Percentiles rank a stretch among this genome's conserved stretches.
Conservation (phyloP, 2,888 invertebrate species). For the Diabrotica balteata region DNA sequence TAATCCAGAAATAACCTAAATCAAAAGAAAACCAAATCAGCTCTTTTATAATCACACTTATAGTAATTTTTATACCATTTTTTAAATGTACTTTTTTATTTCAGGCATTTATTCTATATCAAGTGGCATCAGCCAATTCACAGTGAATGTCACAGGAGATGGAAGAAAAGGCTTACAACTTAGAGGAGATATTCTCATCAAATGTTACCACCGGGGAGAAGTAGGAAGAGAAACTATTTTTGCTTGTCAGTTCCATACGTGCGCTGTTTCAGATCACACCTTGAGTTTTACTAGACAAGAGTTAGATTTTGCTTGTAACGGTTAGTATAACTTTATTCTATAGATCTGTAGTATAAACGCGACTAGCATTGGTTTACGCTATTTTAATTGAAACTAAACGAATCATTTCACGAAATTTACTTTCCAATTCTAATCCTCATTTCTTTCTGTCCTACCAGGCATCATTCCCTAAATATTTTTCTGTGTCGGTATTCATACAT, state of each 20-base stretch:
- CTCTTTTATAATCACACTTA: too few species aligned
- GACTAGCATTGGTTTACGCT: too few species aligned
- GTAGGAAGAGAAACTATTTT: slow-evolving; percentile 75
- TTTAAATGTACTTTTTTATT: slow-evolving; percentile 33
- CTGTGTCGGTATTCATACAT: too few species aligned
- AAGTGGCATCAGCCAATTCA: slow-evolving; percentile 71
- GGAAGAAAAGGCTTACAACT: slow-evolving; percentile 73
- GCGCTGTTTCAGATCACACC: slow-evolving; percentile 85
- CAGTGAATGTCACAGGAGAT: slow-evolving; percentile 74
- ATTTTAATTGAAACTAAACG: too few species aligned
- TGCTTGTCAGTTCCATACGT: slow-evolving; percentile 93
- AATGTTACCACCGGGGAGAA: slow-evolving; percentile 80
- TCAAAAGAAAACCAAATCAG: too few species aligned
- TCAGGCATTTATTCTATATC: slow-evolving; percentile 74
- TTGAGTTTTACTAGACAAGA: slow-evolving; percentile 86
- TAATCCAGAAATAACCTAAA: too few species aligned
- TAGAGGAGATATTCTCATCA: slow-evolving; percentile 88
- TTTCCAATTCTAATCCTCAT: too few species aligned
- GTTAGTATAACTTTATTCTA: slow-evolving; percentile 60
- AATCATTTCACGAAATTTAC: too few species aligned
- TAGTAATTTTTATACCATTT: too few species aligned
- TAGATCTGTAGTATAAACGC: too few species aligned
- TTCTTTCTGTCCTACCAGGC: too few species aligned
- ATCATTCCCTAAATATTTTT: too few species aligned
- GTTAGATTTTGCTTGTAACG: slow-evolving; percentile 83